Evolutionary conservation across 1,140 invertebrate genomes (phyloP).

Genomic region (Lepidostoma basale): DNA sequence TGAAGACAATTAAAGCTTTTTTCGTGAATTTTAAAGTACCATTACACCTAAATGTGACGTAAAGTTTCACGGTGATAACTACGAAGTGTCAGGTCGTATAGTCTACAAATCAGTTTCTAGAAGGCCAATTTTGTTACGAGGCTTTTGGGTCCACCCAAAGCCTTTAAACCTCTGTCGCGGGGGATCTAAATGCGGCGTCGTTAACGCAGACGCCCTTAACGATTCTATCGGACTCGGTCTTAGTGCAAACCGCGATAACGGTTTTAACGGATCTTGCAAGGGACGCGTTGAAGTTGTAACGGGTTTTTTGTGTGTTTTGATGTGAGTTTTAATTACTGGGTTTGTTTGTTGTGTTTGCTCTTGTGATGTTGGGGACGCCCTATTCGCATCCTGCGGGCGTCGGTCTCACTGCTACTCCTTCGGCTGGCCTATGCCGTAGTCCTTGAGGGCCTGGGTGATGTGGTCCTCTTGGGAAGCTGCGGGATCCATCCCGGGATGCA

Average conservation of each 20-base stretch:
- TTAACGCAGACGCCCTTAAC: constrained; percentile 1
- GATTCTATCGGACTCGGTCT: neutral
- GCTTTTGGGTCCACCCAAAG: neutral
- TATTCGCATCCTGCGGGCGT: neutral
- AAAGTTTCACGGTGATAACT: neutral
- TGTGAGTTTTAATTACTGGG: too few relatives aligned
- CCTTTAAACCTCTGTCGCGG: neutral
- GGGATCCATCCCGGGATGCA: constrained; percentile 69
- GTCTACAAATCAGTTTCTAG: constrained; percentile 41
- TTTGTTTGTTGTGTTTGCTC: neutral
- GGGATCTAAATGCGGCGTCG: neutral
- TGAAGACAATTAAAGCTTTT: constrained; percentile 12
- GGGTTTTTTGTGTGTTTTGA: too few relatives aligned
- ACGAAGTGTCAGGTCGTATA: too few relatives aligned
- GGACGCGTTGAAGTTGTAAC: too few relatives aligned
- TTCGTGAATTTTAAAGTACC: neutral
- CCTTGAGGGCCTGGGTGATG: constrained; percentile 53
- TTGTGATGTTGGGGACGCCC: constrained; percentile 4
- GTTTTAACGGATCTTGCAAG: neutral
- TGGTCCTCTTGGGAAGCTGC: constrained; percentile 67
- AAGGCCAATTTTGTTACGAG: constrained; percentile 29
- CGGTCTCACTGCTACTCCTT: constrained; percentile 28
- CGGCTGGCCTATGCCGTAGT: constrained; percentile 38
- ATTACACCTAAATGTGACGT: neutral
- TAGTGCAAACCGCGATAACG: neutral